These are phyloP conservation scores for Capreolus pygargus DNA, from an alignment of 2,113 vertebrate genomes.

Conservation along the genomic window DNA sequence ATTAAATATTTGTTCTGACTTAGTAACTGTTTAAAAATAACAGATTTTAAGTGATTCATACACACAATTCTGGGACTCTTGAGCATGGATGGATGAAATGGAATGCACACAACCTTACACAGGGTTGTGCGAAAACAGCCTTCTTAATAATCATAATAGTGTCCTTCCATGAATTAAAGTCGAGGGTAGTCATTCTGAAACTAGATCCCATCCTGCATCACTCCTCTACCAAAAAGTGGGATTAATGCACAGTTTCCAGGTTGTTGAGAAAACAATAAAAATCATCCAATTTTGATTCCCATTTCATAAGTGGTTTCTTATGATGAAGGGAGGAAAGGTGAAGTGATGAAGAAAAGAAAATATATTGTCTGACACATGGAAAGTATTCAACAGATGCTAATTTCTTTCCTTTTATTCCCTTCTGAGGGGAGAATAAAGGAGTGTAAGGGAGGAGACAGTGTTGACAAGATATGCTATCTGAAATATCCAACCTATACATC, in stretches of 20 bases:
- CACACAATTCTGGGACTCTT: not conserved
- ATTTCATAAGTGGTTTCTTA: conserved; percentile 4
- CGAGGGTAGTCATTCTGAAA: not conserved
- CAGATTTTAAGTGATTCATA: not conserved
- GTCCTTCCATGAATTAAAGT: not conserved
- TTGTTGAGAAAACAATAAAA: not conserved
- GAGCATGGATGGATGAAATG: not conserved
- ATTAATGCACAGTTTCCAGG: not conserved
- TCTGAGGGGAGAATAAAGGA: not conserved
- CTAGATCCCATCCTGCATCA: not conserved
- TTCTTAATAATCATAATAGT: not conserved
- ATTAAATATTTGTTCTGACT: not conserved
- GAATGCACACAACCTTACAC: not conserved
- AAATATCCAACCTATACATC: not conserved
- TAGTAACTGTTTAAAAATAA: conserved; percentile 13
- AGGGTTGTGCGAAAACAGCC: not conserved
- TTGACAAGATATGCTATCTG: not conserved
- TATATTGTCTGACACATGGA: not conserved
- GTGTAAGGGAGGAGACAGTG: not conserved
- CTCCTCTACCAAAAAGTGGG: not conserved
- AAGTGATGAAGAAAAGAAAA: not conserved
- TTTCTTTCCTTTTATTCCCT: not conserved
- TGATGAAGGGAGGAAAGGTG: not conserved
- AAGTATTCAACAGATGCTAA: not conserved
- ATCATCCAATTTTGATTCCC: not conserved